A percentile compares a stretch with the other conserved stretches of the same genome.
phyloP scores from a whole-genome alignment of 1,140 invertebrate genomes.

The Monomorium pharaonis region DNA sequence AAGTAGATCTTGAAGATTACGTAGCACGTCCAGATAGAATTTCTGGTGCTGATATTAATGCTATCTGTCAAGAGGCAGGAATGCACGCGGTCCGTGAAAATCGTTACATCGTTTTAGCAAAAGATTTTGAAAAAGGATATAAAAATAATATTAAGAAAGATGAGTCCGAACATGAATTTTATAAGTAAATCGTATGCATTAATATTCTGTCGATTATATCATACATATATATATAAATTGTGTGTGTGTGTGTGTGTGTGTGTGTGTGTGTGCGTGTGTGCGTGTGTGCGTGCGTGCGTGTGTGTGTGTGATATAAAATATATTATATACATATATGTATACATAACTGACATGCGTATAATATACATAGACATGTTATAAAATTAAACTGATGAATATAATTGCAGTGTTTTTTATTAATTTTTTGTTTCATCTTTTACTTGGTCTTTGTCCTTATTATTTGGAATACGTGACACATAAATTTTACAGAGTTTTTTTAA shows the following conservation, averaged over 20 bases:
- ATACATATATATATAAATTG: conserved; percentile 28
- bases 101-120: conserved; percentile 98
- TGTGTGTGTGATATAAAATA: too few species aligned
- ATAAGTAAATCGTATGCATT: conserved; percentile 94
- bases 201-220: not conserved
- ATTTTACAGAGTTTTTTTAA: conserved; percentile 4
- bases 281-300: too few species aligned
- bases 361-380: conserved; percentile 16
- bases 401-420: not conserved
- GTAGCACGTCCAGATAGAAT: conserved; percentile 99
- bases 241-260: too few species aligned
- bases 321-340: not conserved
- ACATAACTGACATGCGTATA: not conserved
- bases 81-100: conserved; percentile 99
- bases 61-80: conserved; percentile 99
- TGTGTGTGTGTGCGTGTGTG: too few species aligned
- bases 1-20: conserved; percentile 99
- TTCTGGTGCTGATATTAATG: conserved; percentile 99
- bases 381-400: conserved; percentile 32
- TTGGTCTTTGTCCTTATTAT: not conserved
- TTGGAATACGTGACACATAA: not conserved
- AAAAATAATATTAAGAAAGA: conserved; percentile 99
- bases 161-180: conserved; percentile 99
- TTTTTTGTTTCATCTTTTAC: not conserved
- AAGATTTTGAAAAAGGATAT: conserved; percentile 99